These are phyloP conservation scores for Diarsia brunnea DNA, from an alignment of 2,888 invertebrate species.

Conservation along the genomic window DNA sequence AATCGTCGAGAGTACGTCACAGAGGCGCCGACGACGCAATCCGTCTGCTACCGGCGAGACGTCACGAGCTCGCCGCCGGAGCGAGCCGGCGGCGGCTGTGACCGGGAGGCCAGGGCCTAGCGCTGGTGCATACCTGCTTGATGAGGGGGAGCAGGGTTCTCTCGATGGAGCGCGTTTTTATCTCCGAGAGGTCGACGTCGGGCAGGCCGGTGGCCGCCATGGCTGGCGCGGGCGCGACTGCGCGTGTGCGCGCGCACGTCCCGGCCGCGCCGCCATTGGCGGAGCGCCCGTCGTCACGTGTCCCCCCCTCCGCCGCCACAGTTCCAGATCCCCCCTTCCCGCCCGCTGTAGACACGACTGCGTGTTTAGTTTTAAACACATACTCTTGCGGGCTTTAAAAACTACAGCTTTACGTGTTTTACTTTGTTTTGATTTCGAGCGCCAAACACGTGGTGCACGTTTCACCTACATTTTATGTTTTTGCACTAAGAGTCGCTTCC, in stretches of 20 bases:
- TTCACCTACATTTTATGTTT: slow-evolving; percentile 58
- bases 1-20: slow-evolving; percentile 80
- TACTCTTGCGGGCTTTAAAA: slow-evolving; percentile 82
- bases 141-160: slow-evolving; percentile 98
- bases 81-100: slow-evolving; percentile 27
- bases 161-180: slow-evolving; percentile 98
- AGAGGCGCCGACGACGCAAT: slow-evolving; percentile 74
- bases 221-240: slow-evolving; percentile 89
- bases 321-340: slow-evolving; percentile 64
- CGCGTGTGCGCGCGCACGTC: slow-evolving; percentile 85
- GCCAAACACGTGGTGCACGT: slow-evolving; percentile 69
- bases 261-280: slow-evolving; percentile 77
- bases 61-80: slow-evolving; percentile 67
- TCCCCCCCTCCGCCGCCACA: slow-evolving; percentile 63
- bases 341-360: slow-evolving; percentile 74
- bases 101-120: slow-evolving; percentile 60
- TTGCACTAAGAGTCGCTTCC: slow-evolving; percentile 36
- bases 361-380: slow-evolving; percentile 79
- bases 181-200: slow-evolving; percentile 93
- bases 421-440: slow-evolving; percentile 82
- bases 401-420: slow-evolving; percentile 81
- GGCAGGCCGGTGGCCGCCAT: slow-evolving; percentile 92
- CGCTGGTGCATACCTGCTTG: slow-evolving; percentile 94
- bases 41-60: slow-evolving; percentile 67
- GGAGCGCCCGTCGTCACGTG: slow-evolving; percentile 77